Conservation (phyloP, 2,113 vertebrate species). For the Aldabrachelys gigantea region DNA sequence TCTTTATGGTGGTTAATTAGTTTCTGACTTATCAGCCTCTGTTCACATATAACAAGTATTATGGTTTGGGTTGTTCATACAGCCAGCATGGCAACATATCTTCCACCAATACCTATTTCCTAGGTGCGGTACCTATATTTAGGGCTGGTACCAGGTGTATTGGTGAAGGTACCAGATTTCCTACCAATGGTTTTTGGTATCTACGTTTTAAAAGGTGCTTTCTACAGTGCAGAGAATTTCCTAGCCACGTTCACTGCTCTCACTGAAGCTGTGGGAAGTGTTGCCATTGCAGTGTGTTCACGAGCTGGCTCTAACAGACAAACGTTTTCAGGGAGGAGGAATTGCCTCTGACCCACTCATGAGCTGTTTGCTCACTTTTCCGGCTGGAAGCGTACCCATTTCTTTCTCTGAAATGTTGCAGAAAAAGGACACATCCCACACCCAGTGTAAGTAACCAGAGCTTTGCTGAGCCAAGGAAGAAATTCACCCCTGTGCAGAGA, state of each 20-base stretch:
- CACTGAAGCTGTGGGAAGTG: too few species aligned
- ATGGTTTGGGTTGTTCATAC: background rate
- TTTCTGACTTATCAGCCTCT: background rate
- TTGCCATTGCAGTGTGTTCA: background rate
- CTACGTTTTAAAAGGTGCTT: background rate
- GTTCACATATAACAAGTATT: background rate
- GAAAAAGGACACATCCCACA: background rate
- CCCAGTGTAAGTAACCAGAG: fast-evolving
- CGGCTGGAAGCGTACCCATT: background rate
- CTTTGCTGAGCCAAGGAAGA: background rate
- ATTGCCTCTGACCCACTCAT: background rate
- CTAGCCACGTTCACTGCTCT: too few species aligned
- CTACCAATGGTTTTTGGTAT: background rate
- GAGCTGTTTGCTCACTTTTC: background rate
- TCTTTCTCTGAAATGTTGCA: background rate
- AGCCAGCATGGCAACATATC: background rate
- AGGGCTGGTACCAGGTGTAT: background rate
- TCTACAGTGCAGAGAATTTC: background rate
- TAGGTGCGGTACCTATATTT: background rate
- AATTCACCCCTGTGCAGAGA: background rate
- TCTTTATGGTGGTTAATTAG: background rate
- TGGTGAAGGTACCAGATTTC: background rate
- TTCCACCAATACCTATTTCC: background rate
- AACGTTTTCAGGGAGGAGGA: background rate
- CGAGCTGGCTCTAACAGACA: background rate